These are phyloP conservation scores for Herpailurus yagouaroundi DNA, from an alignment of 2,113 vertebrate genomes.

Conservation along the genomic window DNA sequence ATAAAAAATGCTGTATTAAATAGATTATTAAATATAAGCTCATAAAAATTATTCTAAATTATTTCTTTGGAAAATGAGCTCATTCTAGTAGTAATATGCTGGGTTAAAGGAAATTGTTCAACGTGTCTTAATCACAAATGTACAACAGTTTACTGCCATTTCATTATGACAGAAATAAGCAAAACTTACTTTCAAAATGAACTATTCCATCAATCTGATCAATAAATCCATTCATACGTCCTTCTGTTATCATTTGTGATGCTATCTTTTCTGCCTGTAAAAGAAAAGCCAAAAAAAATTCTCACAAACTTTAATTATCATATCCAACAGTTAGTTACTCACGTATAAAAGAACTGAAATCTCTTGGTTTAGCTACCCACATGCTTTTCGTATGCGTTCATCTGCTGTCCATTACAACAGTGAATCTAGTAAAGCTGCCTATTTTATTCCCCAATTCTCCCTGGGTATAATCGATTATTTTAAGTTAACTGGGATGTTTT, in stretches of 20 bases:
- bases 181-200: conserved; percentile 97
- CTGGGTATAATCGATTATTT: not conserved
- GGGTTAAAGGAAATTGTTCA: conserved; percentile 32
- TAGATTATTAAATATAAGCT: not conserved
- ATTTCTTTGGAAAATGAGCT: conserved; percentile 31
- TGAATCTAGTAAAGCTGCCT: not conserved
- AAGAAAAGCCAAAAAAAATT: not conserved
- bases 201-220: conserved; percentile 99
- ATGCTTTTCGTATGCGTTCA: not conserved
- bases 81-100: not conserved
- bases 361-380: not conserved
- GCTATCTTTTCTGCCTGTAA: conserved; percentile 98
- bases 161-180: conserved; percentile 39
- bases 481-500: not conserved
- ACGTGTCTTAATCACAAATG: conserved; percentile 20
- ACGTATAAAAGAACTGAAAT: not conserved
- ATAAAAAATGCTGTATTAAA: not conserved
- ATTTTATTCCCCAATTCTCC: not conserved
- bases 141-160: conserved; percentile 16
- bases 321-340: not conserved
- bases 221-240: conserved; percentile 99
- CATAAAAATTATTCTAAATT: conserved; percentile 6
- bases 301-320: not conserved
- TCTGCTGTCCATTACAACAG: not conserved
- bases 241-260: conserved; percentile 99